phyloP scores from a whole-genome alignment of 2,888 invertebrate genomes.

The Sinotaia quadrata region DNA sequence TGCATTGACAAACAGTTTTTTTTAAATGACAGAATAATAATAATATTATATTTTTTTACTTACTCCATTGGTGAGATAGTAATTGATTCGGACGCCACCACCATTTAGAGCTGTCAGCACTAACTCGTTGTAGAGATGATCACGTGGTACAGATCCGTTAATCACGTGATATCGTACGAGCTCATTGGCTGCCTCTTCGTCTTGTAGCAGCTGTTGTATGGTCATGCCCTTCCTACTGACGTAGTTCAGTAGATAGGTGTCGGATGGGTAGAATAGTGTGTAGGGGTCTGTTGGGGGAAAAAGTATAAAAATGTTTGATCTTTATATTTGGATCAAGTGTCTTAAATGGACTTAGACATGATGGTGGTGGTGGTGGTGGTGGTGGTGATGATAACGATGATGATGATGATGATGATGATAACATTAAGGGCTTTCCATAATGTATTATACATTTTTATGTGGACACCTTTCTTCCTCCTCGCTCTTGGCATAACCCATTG shows the following conservation, averaged over 20 bases:
- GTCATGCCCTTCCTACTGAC: slow-evolving; percentile 44
- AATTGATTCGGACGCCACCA: slow-evolving; percentile 46
- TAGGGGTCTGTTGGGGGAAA: slow-evolving; percentile 46
- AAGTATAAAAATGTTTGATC: not conserved
- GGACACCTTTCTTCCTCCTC: no score
- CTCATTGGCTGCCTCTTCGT: slow-evolving; percentile 40
- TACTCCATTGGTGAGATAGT: slow-evolving; percentile 30
- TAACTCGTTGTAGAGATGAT: slow-evolving; percentile 46
- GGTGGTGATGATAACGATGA: slow-evolving; percentile 8
- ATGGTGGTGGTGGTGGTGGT: not conserved
- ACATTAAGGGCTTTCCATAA: no score
- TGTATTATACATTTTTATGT: no score
- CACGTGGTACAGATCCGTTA: slow-evolving; percentile 46
- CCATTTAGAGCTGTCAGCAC: slow-evolving; percentile 44
- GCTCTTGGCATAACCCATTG: no score
- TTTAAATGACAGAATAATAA: no score
- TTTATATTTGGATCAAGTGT: not conserved
- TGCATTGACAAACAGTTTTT: no score
- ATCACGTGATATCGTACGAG: slow-evolving; percentile 51
- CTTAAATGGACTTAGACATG: not conserved
- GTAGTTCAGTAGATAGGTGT: slow-evolving; percentile 38
- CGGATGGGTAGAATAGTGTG: slow-evolving; percentile 51
- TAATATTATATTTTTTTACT: no score
- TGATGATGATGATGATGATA: slow-evolving; percentile 13
- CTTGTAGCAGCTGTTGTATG: slow-evolving; percentile 36